Evolutionary conservation across 2,888 invertebrate species (phyloP), one percentile per base, ranked within the genome.

Genomic region (Leptinotarsa rubiginosa): DNA sequence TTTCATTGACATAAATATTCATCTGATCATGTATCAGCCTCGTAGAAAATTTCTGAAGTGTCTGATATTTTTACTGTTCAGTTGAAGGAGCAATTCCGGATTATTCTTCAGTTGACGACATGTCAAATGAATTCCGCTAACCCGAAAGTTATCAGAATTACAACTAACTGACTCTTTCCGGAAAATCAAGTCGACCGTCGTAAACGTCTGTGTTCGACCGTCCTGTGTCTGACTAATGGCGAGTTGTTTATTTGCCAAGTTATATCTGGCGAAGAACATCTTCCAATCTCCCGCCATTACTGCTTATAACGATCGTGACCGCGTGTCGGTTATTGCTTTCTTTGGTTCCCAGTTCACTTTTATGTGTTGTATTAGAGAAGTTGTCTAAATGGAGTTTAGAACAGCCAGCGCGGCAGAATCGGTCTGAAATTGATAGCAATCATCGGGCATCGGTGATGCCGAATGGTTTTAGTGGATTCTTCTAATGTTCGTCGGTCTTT

Each of bases 311-410:
- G 85, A 84, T 81, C 81, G 82, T 79, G 81, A 79, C 85, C 85
- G 86, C 82, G 83, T 86, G 86, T 81, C 81, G 83, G 84, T 86
- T 86, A 86, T 86, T 86, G 85, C 86, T 84, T 85, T 85, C 85
- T 86, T 85, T 82, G 80, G 80, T 76, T 81, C 81, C 79, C 82
- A 82, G 84, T 83, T 83, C 83, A 81, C 81, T 85, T 85, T 85
- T 85, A 85, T 85, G 83, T 83, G 80, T 83, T 81, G 80, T 82
- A 83, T 84, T 83, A 82, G 79, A 75, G 79, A 81, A 83, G 79
- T 83, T 81, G 79, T 79, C 79, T 74, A 77, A 81, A 81, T 77
- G 77, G 78, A 82, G 81, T 80, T 83, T 79, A 70, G 77, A 80
- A 79, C 78, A 78, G 72, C 73, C 79, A 75, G 76, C 75, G 75